These are phyloP conservation scores for Argya squamiceps DNA, from an alignment of 2,797 vertebrate genomes.

Conservation along the genomic window DNA sequence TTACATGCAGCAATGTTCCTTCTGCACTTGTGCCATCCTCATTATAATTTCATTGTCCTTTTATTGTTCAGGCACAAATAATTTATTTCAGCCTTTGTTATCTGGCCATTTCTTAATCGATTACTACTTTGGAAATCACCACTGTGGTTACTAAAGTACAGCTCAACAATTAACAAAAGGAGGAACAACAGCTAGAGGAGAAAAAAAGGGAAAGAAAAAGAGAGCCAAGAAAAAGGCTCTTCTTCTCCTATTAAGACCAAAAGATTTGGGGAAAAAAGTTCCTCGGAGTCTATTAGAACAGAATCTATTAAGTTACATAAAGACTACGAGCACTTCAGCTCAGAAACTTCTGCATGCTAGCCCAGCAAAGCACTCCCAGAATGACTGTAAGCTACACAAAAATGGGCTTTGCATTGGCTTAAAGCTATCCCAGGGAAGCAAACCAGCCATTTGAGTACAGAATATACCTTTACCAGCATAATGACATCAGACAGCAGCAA, in stretches of 20 bases:
- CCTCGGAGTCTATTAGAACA: not conserved
- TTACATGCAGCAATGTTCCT: not conserved
- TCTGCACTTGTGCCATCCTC: not conserved
- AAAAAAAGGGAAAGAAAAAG: not conserved
- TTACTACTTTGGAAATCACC: not conserved
- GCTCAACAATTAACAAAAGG: not conserved
- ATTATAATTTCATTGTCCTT: not conserved
- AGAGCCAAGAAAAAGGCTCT: not conserved
- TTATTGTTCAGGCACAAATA: not conserved
- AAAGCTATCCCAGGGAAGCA: not conserved
- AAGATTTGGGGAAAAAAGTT: not conserved
- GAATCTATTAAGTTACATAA: not conserved
- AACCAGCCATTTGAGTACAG: not conserved
- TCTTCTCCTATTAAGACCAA: not conserved
- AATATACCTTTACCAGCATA: not conserved
- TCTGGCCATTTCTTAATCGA: not conserved
- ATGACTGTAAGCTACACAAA: not conserved
- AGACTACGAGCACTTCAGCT: not conserved
- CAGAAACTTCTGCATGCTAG: not conserved
- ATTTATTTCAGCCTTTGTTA: not conserved
- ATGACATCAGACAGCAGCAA: not conserved
- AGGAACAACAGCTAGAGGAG: not conserved
- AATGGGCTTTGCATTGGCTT: not conserved
- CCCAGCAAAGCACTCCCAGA: conserved; percentile 16
- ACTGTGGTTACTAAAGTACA: not conserved